Percentiles rank a stretch among this genome's conserved stretches.
These are phyloP conservation scores for Ciconia boyciana DNA, from an alignment of 2,113 vertebrate species.

Conservation along the genomic window DNA sequence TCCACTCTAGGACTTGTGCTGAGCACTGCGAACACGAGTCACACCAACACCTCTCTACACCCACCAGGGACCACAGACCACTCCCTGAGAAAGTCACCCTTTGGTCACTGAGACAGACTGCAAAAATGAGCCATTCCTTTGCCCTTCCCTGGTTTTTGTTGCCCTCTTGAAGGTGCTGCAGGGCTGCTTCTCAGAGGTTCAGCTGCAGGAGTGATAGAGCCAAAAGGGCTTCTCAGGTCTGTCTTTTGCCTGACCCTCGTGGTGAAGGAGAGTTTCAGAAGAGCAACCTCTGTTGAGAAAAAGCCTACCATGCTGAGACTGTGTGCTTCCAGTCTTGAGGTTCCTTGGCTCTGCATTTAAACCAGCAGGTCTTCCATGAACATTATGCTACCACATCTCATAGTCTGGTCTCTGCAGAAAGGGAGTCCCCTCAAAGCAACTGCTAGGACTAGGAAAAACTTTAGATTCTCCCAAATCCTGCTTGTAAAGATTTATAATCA, in stretches of 20 bases:
- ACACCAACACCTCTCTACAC: not conserved
- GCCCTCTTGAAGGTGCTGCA: fast-evolving
- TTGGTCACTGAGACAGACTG: not conserved
- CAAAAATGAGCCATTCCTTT: not conserved
- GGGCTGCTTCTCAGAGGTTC: not conserved
- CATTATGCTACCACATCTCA: not conserved
- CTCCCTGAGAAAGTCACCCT: not conserved
- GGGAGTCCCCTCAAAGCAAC: not conserved
- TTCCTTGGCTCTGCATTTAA: not conserved
- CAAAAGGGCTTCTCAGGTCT: not conserved
- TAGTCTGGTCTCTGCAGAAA: not conserved
- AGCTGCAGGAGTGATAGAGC: not conserved
- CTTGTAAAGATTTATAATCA: not conserved
- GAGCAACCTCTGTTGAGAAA: not conserved
- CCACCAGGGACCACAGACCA: not conserved
- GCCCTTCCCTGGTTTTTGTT: not conserved
- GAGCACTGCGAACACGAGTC: not conserved
- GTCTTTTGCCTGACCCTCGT: not conserved
- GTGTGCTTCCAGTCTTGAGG: not conserved
- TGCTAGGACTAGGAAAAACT: not conserved
- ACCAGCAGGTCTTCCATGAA: not conserved
- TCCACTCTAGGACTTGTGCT: not conserved
- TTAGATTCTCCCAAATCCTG: not conserved
- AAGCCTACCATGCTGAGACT: fast-evolving
- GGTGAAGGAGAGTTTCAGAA: not conserved